Evolutionary conservation across 64 coral and sea anemone genomes (phyloP).

Genomic region (Hydrozoanthus tunicans): DNA sequence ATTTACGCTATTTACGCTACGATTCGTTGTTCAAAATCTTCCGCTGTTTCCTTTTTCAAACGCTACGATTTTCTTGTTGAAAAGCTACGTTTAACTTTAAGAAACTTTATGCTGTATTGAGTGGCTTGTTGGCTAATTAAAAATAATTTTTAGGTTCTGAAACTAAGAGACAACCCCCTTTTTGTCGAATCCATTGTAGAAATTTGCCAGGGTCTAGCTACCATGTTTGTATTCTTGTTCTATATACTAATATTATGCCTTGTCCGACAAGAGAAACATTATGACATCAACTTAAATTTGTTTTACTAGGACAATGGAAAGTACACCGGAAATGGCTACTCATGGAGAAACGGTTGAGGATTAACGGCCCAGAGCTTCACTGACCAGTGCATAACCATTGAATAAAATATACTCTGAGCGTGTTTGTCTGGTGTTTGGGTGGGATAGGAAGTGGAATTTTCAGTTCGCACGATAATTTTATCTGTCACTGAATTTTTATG

Average conservation of each 20-base stretch:
- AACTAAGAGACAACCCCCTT: background rate
- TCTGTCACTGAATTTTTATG: slow-evolving; percentile 5
- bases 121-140: slow-evolving; percentile 2
- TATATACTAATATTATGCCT: no score
- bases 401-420: background rate
- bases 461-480: background rate
- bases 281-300: slow-evolving; percentile 6
- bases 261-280: background rate
- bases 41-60: slow-evolving; percentile 29
- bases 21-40: slow-evolving; percentile 33
- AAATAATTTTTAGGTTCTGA: background rate
- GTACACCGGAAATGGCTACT: background rate
- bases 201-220: background rate
- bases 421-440: no score
- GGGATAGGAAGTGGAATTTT: background rate
- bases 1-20: slow-evolving; percentile 24
- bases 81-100: slow-evolving; percentile 34
- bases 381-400: background rate
- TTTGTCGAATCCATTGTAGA: background rate
- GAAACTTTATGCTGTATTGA: slow-evolving; percentile 30
- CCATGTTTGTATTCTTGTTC: background rate
- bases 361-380: no score
- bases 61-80: background rate
- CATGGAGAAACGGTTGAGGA: no score
- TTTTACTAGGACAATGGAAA: background rate